Base-by-base conservation (phyloP, 2,113 vertebrate species). In the Delphinapterus leucas region DNA sequence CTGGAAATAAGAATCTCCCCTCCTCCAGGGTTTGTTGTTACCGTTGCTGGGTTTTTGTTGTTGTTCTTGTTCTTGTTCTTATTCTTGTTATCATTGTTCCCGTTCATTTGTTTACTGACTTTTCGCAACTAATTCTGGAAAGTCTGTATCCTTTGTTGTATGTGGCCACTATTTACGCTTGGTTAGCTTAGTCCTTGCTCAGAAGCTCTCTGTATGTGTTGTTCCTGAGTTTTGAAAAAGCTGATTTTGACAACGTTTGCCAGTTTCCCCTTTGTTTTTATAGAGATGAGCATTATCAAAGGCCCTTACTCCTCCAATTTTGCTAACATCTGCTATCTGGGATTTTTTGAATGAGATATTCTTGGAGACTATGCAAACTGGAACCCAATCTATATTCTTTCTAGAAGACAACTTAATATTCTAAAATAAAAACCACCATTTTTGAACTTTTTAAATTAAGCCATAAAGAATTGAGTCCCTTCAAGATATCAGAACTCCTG, bases 271-370 rank as follows among this genome's bases (percentile, higher is more conserved):
- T 31, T 70, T 70, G 33, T 13, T 94, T 95, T 82, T 49, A 76
- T 58, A 31, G 58, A 92, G 26, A 18, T 88, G 53, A 89, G 20
- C 91, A 85, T 0, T 68, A 11, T 81, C n/a, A 28, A 88, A 91
- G 77, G 26, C 76, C 47, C 67, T 94, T 38, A 92, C 1, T 90
- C 26, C 33, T 95, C 55, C 26, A 84, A 73, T 91, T 79, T 93
- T 20, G 21, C 71, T 93, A 73, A 81, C 23, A 81, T n/a, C 41
- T n/a, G n/a, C 84, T 80, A 94, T 31, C 55, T 88, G 26, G 80
- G 26, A 77, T n/a, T 90, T 96, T 71, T 41, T 63, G 41, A 94
- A 82, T 85, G n/a, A 96, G n/a, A 70, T 90, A 82, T 76, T 82
- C 67, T 33, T 90, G 36, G 55, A 86, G 53, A 86, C 28, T 77